Percentiles rank a stretch among this genome's conserved stretches.
Conservation (phyloP, 2,888 invertebrate genomes). For the Noctua fimbriata region DNA sequence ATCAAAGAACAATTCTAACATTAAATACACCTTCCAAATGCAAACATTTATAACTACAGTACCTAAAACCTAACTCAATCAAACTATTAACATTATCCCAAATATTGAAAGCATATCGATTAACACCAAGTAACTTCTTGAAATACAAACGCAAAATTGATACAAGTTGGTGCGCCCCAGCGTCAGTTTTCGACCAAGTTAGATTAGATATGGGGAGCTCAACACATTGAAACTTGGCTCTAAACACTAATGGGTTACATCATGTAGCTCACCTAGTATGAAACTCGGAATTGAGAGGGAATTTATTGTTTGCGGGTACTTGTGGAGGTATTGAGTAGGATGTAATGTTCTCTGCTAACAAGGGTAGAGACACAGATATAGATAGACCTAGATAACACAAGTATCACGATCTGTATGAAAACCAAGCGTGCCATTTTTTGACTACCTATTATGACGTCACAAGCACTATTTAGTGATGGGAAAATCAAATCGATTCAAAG, state of each 20-base stretch:
- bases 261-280: slow-evolving; percentile 18
- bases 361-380: slow-evolving; percentile 7
- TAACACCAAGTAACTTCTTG: slow-evolving; percentile 54
- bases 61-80: slow-evolving; percentile 38
- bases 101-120: slow-evolving; percentile 62
- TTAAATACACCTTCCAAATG: neutral
- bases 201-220: slow-evolving; percentile 65
- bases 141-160: slow-evolving; percentile 68
- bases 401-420: no score
- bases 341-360: slow-evolving; percentile 7
- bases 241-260: slow-evolving; percentile 58
- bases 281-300: slow-evolving; percentile 1
- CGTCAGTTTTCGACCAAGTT: slow-evolving; percentile 65
- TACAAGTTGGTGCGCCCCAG: slow-evolving; percentile 57
- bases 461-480: no score
- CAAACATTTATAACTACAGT: neutral
- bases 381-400: no score
- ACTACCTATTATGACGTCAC: no score
- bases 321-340: neutral
- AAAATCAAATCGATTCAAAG: no score
- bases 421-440: no score
- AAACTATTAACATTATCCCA: slow-evolving; percentile 56
- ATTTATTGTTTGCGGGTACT: slow-evolving; percentile 8
- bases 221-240: slow-evolving; percentile 55
- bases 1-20: neutral